These are phyloP conservation scores for Crotophaga sulcirostris DNA, from an alignment of 2,113 vertebrate species.

Conservation along the genomic window DNA sequence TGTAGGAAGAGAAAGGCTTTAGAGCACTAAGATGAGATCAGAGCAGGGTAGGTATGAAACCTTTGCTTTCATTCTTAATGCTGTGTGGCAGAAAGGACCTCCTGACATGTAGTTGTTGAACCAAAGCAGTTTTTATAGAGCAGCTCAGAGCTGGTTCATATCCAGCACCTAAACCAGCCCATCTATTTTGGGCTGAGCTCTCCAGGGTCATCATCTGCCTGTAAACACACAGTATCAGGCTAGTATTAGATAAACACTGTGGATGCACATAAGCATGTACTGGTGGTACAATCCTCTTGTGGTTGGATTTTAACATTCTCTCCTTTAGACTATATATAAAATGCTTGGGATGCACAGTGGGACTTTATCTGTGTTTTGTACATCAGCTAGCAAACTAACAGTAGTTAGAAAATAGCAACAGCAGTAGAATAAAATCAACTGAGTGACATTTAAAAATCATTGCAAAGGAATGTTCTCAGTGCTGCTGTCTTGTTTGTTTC, in stretches of 20 bases:
- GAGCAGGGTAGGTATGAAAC: not conserved
- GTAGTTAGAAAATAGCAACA: constrained; percentile 33
- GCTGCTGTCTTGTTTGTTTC: constrained; percentile 38
- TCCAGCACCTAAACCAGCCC: not conserved
- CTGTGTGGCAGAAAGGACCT: not conserved
- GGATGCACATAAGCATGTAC: not conserved
- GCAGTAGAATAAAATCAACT: not conserved
- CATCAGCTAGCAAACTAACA: not conserved
- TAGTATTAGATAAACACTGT: not conserved
- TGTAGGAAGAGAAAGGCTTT: not conserved
- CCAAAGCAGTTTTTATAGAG: not conserved
- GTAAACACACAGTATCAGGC: not conserved
- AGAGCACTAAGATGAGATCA: not conserved
- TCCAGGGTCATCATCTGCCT: not conserved
- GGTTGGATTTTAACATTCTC: not conserved
- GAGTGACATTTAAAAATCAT: constrained; percentile 63
- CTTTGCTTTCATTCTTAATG: not conserved
- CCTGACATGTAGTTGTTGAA: not conserved
- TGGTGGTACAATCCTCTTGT: not conserved
- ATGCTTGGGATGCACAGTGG: not conserved
- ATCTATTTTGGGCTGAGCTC: not conserved
- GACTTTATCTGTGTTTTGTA: constrained; percentile 5
- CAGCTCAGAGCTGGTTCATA: not conserved
- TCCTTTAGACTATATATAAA: not conserved
- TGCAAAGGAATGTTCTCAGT: constrained; percentile 63